phyloP scores from a whole-genome alignment of 1,140 invertebrate species.

The Trypoxylus dichotomus region DNA sequence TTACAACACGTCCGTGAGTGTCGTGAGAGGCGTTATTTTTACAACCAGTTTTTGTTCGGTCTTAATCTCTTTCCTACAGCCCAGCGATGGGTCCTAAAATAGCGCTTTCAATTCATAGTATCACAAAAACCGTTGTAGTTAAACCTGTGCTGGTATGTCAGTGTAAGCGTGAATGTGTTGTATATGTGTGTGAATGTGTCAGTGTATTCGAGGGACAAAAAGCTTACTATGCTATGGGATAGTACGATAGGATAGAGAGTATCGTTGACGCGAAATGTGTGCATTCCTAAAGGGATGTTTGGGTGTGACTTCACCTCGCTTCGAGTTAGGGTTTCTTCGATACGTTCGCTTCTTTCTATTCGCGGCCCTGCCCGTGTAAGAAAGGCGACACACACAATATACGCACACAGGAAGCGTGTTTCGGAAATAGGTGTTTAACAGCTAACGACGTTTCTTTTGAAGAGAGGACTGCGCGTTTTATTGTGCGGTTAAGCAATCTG shows the following conservation, averaged over 20 bases:
- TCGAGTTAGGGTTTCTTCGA: not conserved
- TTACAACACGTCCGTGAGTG: slow-evolving; percentile 23
- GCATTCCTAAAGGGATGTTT: slow-evolving; percentile 24
- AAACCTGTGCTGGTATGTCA: slow-evolving; percentile 12
- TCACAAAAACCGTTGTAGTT: slow-evolving; percentile 24
- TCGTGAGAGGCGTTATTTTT: slow-evolving; percentile 16
- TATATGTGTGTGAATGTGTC: too few relatives aligned
- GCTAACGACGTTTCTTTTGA: slow-evolving; percentile 25
- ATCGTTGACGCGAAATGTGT: slow-evolving; percentile 12
- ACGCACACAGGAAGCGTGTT: slow-evolving; percentile 27
- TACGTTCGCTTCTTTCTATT: not conserved
- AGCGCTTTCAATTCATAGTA: slow-evolving; percentile 24
- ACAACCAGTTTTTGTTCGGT: slow-evolving; percentile 21
- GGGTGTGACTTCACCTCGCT: not conserved
- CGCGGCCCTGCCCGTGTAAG: not conserved
- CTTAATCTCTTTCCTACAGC: slow-evolving; percentile 24
- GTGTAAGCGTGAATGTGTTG: not conserved
- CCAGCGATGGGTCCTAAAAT: slow-evolving; percentile 20
- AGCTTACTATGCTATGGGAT: not conserved
- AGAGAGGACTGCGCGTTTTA: not conserved
- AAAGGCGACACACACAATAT: not conserved
- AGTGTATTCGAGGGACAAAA: not conserved
- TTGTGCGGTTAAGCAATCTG: slow-evolving; percentile 27
- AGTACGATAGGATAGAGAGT: not conserved
- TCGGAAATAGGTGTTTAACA: slow-evolving; percentile 32